Evolutionary conservation across 2,797 vertebrate genomes (phyloP).

Genomic region (Mallotus villosus): DNA sequence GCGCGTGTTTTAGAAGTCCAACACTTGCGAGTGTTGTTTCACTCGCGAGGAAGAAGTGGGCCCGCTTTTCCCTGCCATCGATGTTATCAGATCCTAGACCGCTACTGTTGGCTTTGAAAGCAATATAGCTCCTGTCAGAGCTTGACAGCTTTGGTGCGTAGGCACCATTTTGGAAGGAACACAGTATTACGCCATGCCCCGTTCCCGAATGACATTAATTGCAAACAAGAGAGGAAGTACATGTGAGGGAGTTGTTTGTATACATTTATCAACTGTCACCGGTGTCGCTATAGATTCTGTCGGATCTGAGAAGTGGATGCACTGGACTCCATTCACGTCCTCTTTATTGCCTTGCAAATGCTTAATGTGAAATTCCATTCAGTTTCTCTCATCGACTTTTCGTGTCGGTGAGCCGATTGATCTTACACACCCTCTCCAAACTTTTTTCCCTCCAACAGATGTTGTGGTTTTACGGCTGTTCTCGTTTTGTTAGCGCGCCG

Average conservation of each 20-base stretch:
- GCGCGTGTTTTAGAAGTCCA: background rate
- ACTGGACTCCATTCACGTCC: background rate
- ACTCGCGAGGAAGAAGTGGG: conserved; percentile 3
- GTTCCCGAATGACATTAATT: background rate
- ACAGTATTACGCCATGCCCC: background rate
- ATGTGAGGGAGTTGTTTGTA: background rate
- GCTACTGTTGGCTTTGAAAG: conserved; percentile 12
- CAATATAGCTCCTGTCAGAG: background rate
- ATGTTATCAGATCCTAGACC: conserved; percentile 10
- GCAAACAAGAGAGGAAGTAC: background rate
- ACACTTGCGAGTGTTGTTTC: background rate
- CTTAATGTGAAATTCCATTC: background rate
- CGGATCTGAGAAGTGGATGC: background rate
- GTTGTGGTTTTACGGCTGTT: background rate
- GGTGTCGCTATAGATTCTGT: background rate
- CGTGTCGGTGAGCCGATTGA: background rate
- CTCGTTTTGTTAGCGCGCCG: background rate
- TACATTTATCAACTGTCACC: background rate
- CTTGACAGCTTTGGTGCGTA: background rate
- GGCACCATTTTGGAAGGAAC: background rate
- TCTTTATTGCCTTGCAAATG: background rate
- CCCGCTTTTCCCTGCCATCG: background rate
- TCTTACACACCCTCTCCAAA: conserved; percentile 3
- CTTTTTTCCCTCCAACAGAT: conserved; percentile 1
- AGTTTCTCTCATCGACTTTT: background rate